Conservation (phyloP, 2,797 vertebrate genomes). For the Chromobotia macracanthus region DNA sequence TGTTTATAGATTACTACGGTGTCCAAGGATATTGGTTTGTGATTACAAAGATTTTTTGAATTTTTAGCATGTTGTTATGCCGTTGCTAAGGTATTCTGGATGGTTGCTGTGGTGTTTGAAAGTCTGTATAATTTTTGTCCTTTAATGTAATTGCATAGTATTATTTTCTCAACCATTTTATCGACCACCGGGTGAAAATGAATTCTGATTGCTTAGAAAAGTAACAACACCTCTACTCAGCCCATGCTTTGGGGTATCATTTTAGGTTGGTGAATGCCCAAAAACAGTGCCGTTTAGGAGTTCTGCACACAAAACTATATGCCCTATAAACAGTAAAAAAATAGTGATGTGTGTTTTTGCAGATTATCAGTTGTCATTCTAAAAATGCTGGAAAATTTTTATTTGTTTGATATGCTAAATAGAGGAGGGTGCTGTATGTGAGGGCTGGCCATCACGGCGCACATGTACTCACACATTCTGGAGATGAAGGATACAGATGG, state of each 20-base stretch:
- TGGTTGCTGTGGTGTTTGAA: not conserved
- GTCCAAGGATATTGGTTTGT: not conserved
- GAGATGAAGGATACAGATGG: conserved; percentile 72
- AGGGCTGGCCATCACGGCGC: conserved; percentile 62
- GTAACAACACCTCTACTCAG: not conserved
- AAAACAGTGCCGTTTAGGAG: not conserved
- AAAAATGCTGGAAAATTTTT: conserved; percentile 25
- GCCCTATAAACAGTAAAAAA: not conserved
- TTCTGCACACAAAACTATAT: not conserved
- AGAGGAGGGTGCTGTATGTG: conserved; percentile 50
- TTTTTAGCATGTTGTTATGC: too few relatives aligned
- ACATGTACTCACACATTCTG: conserved; percentile 62
- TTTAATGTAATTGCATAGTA: not conserved
- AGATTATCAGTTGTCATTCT: conserved; percentile 19
- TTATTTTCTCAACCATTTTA: not conserved
- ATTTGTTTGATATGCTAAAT: conserved; percentile 27
- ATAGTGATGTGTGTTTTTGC: not conserved
- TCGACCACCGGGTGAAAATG: not conserved
- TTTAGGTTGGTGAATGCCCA: too few relatives aligned
- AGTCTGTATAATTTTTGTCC: not conserved
- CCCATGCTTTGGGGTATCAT: not conserved
- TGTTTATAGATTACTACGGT: not conserved
- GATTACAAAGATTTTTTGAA: too few relatives aligned
- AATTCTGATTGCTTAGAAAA: conserved; percentile 28
- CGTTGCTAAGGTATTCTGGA: not conserved